Percentiles rank a stretch among this genome's conserved stretches.
Conservation (phyloP, 2,888 invertebrate genomes). For the Cataglyphis livida region DNA sequence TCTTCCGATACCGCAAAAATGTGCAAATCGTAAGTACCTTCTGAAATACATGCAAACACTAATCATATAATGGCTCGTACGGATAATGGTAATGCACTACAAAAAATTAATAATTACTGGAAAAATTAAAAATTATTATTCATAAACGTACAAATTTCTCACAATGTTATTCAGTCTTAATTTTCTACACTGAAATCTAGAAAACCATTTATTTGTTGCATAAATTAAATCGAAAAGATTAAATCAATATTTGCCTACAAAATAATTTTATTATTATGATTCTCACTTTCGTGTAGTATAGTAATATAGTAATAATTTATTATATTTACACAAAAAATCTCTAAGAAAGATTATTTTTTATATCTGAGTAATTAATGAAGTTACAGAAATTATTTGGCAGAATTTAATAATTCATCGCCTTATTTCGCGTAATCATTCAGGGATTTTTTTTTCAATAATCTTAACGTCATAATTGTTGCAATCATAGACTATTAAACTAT, state of each 20-base stretch:
- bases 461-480: not conserved
- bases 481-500: constrained; percentile 8
- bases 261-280: not conserved
- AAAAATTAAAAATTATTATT: not conserved
- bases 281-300: not conserved
- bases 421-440: not conserved
- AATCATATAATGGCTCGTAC: not conserved
- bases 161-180: not conserved
- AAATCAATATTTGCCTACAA: not conserved
- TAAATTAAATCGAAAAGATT: not conserved
- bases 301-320: not conserved
- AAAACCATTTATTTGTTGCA: not conserved
- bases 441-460: not conserved
- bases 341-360: not conserved
- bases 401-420: not conserved
- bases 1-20: constrained; percentile 93
- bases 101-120: not conserved
- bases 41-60: not conserved
- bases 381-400: not conserved
- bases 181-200: not conserved
- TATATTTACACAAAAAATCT: not conserved
- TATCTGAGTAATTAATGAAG: not conserved
- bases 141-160: not conserved
- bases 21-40: constrained; percentile 92
- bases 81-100: not conserved